phyloP scores from a whole-genome alignment of 2,888 invertebrate genomes.

The Heliconius aoede region DNA sequence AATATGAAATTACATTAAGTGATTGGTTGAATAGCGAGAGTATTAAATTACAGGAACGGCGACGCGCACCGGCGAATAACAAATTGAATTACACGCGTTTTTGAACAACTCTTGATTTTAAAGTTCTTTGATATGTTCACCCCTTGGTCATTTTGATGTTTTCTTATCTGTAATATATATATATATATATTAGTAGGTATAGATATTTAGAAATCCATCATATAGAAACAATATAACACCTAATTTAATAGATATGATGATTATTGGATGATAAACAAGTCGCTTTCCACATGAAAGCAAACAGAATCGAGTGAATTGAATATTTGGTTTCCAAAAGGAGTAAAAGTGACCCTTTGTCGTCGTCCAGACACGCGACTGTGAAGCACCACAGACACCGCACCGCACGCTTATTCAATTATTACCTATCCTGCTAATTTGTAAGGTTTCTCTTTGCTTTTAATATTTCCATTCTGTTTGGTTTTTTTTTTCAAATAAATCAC shows the following conservation, averaged over 20 bases:
- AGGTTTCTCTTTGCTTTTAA: conserved; percentile 22
- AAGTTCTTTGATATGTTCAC: conserved; percentile 60
- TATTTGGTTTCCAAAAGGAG: conserved; percentile 8
- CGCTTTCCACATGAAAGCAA: neutral
- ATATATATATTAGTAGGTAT: neutral
- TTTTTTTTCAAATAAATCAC: neutral
- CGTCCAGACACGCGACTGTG: conserved; percentile 22
- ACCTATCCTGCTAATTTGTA: conserved; percentile 60
- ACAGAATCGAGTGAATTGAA: neutral
- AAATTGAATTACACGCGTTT: conserved; percentile 68
- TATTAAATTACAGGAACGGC: conserved; percentile 59
- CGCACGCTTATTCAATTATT: conserved; percentile 68
- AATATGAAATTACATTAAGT: conserved; percentile 9
- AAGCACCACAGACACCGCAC: conserved; percentile 49
- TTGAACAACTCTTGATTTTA: conserved; percentile 54
- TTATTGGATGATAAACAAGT: no score
- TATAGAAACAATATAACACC: no score
- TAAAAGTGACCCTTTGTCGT: conserved; percentile 8
- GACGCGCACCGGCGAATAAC: conserved; percentile 52
- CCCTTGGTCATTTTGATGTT: conserved; percentile 51
- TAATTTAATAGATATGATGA: no score
- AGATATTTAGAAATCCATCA: no score
- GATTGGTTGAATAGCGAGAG: conserved; percentile 24
- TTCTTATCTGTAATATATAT: neutral
- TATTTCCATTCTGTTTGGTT: neutral